Base-by-base conservation (phyloP, 2,797 vertebrate species). In the Micromesistius poutassou region DNA sequence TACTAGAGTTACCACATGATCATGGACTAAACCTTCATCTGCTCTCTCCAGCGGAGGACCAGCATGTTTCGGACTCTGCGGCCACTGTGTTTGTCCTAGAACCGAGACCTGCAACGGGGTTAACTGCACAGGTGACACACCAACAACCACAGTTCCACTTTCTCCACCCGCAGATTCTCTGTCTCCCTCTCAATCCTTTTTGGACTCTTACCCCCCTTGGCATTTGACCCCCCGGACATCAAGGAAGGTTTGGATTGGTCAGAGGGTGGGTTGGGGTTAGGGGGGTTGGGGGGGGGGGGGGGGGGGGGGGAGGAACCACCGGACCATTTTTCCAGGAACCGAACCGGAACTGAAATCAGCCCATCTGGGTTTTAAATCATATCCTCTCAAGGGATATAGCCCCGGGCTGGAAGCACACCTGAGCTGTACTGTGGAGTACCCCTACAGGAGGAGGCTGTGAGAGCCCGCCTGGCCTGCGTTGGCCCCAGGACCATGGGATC, bases 401-500 rank as follows among this genome's bases (percentile, higher is more conserved):
- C 50, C 50, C 1, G 50, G 50, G 50, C 55, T 8, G 0, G n/a
- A 9, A 28, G 22, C 72, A 30, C 28, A 82, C 72, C 76, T 82
- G 71, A 78, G 79, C 81, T 9, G 55, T n/a, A n/a, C 46, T 12
- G 50, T 40, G 46, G 71, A 80, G 78, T 76, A 79, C 79, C 50
- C 77, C 78, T 7, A 75, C 81, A 83, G 88, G 85, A 91, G 88
- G 83, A 38, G 75, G 80, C 77, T 75, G 79, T 85, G 50, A 79
- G 80, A 78, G 87, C 80, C 75, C 83, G 71, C 77, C 71, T 86
- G 89, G 89, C 83, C 88, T 86, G 82, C 87, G 16, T 74, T 84
- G 76, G 89, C 93, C 91, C 88, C 91, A 85, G 90, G 91, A 95
- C 84, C 94, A 98, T 98, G 97, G 95, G 95, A 92, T 95, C 93